Evolutionary conservation across 2,113 vertebrate genomes (phyloP).

Genomic region (Amblyopsis rosae): DNA sequence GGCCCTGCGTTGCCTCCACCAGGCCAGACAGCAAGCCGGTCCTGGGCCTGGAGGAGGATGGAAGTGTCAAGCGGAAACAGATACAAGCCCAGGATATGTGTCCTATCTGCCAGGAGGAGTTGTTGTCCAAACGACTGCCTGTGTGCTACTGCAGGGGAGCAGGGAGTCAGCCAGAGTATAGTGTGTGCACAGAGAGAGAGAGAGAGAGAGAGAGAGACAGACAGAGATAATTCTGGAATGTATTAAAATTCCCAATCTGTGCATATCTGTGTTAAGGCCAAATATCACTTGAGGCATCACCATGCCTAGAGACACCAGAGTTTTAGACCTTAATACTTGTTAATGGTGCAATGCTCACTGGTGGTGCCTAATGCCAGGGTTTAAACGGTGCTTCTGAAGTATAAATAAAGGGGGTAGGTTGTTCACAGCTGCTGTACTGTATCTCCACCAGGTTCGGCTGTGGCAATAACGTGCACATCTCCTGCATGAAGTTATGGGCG

Average conservation of each 20-base stretch:
- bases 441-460: slow-evolving; percentile 64
- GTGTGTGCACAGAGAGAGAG: background rate
- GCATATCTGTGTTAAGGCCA: no score
- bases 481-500: slow-evolving; percentile 75
- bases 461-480: slow-evolving; percentile 78
- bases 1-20: no score
- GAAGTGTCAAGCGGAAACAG: slow-evolving; percentile 55
- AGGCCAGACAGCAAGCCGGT: background rate
- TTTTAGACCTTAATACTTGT: no score
- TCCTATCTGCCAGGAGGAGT: slow-evolving; percentile 70
- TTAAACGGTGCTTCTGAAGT: no score
- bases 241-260: no score
- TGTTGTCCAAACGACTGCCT: slow-evolving; percentile 62
- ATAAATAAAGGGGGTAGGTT: background rate
- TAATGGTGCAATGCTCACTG: no score
- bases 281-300: no score
- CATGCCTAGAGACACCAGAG: no score
- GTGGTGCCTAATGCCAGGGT: no score
- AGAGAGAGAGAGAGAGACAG: no score
- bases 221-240: no score
- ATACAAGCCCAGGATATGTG: slow-evolving; percentile 72
- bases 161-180: background rate
- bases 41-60: slow-evolving; percentile 35
- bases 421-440: background rate
- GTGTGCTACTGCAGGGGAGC: slow-evolving; percentile 77